Evolutionary conservation across 2,113 vertebrate species (phyloP).

Genomic region (human (Homo sapiens)): GRCh38 chr1:113519001-113519500

Average conservation of each 20-base stretch:
- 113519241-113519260: not conserved
- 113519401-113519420: conserved; percentile 11
- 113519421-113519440: conserved; percentile 1
- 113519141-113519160: not conserved
- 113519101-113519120: not conserved
- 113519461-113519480: not conserved
- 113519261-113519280: conserved; percentile 56
- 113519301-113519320: conserved; percentile 32
- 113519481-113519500: not conserved
- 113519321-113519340: conserved; percentile 14
- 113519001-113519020: not conserved
- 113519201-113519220: conserved; percentile 45
- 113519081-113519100: conserved; percentile 35
- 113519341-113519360: conserved; percentile 44
- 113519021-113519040: not conserved
- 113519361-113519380: conserved; percentile 40
- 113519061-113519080: not conserved
- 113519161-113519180: not conserved
- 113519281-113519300: conserved; percentile 66
- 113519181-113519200: not conserved
- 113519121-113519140: conserved; percentile 1
- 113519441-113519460: not conserved
- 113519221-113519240: conserved; percentile 49
- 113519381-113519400: conserved; percentile 34
- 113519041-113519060: not conserved